phyloP scores from a whole-genome alignment of 2,888 invertebrate species.

The Entomobrya multifasciata region DNA sequence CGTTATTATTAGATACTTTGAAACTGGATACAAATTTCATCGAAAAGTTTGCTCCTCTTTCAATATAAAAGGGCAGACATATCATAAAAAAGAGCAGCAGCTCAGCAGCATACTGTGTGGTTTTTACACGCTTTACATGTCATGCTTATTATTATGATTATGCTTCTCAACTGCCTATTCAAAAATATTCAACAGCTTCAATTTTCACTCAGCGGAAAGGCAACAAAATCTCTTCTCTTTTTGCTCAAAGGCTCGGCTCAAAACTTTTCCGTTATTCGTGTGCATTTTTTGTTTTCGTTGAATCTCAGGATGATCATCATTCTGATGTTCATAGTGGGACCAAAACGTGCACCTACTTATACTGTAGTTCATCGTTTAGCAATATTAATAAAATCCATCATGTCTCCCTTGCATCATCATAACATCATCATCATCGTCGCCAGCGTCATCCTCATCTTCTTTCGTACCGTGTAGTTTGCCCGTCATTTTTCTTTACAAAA shows the following conservation, averaged over 20 bases:
- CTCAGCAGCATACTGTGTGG: background rate
- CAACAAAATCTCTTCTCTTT: background rate
- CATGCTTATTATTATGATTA: background rate
- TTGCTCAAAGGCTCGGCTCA: background rate
- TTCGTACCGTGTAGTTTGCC: no score
- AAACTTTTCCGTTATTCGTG: background rate
- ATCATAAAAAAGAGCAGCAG: background rate
- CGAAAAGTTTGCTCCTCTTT: constrained; percentile 2
- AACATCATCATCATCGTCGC: no score
- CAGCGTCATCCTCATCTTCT: constrained; percentile 34
- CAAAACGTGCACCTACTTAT: background rate
- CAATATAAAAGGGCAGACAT: background rate
- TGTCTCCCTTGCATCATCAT: constrained; percentile 7
- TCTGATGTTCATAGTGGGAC: no score
- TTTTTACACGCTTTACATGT: constrained; percentile 8
- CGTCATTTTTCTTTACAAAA: constrained; percentile 2
- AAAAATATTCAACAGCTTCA: constrained; percentile 29
- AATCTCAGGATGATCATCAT: no score
- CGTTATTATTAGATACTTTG: constrained; percentile 16
- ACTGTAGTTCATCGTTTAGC: background rate
- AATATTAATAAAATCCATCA: constrained; percentile 49
- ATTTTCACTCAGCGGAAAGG: constrained; percentile 32
- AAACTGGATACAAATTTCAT: background rate
- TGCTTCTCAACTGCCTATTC: background rate
- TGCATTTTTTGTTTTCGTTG: background rate